phyloP scores from a whole-genome alignment of 2,888 invertebrate genomes.

The Pemphredon lugubris region DNA sequence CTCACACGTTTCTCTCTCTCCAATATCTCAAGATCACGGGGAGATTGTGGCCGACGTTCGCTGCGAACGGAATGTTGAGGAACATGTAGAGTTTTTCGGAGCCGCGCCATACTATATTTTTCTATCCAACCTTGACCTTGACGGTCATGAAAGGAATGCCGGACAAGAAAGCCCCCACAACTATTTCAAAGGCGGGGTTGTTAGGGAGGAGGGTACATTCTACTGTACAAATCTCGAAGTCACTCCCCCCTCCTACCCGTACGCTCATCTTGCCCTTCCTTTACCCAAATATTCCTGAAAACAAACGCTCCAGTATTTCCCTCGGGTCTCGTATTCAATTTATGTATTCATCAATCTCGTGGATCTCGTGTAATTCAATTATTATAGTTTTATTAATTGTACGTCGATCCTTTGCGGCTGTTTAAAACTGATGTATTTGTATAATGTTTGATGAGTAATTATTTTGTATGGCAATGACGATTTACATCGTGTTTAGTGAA shows the following conservation, averaged over 20 bases:
- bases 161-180: constrained; percentile 47
- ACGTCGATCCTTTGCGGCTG: too few species aligned
- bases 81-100: constrained; percentile 30
- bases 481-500: too few species aligned
- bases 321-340: too few species aligned
- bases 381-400: too few species aligned
- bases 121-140: constrained; percentile 69
- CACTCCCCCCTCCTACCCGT: constrained; percentile 47
- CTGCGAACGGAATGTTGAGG: constrained; percentile 29
- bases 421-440: too few species aligned
- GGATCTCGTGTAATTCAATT: too few species aligned
- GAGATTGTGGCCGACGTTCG: constrained; percentile 28
- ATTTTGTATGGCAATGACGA: too few species aligned
- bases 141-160: constrained; percentile 63
- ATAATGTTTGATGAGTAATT: too few species aligned
- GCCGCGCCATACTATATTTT: constrained; percentile 34
- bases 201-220: constrained; percentile 14
- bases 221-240: constrained; percentile 18
- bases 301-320: too few species aligned
- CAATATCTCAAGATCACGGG: constrained; percentile 32
- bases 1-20: constrained; percentile 16
- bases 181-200: constrained; percentile 44
- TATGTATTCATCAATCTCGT: too few species aligned
- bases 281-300: too few species aligned
- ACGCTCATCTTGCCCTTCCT: too few species aligned